Evolutionary conservation across 2,888 invertebrate species (phyloP).

Genomic region (Drosophila quinaria): DNA sequence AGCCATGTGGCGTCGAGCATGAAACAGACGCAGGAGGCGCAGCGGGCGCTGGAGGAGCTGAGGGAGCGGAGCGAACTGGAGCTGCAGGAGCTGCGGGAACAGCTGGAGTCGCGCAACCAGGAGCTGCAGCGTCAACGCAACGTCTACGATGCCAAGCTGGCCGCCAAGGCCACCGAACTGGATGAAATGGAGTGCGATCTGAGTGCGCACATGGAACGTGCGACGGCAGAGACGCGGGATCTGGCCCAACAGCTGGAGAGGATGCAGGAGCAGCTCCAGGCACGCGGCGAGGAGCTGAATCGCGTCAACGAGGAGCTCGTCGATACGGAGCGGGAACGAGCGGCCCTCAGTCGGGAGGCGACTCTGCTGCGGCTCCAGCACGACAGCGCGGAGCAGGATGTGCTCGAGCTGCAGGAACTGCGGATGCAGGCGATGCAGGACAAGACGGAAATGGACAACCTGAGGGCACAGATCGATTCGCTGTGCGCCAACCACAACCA

Average conservation of each 20-base stretch:
- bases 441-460: slow-evolving; percentile 85
- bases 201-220: slow-evolving; percentile 84
- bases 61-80: slow-evolving; percentile 86
- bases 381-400: slow-evolving; percentile 84
- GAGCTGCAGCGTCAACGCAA: slow-evolving; percentile 86
- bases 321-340: slow-evolving; percentile 79
- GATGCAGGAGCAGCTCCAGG: slow-evolving; percentile 87
- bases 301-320: slow-evolving; percentile 79
- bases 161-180: slow-evolving; percentile 85
- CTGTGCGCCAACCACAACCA: slow-evolving; percentile 84
- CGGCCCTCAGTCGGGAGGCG: slow-evolving; percentile 81
- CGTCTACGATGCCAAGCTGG: slow-evolving; percentile 85
- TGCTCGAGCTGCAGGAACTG: slow-evolving; percentile 84
- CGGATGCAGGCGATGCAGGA: slow-evolving; percentile 86
- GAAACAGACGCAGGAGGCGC: slow-evolving; percentile 85
- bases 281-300: slow-evolving; percentile 87
- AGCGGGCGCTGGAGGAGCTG: slow-evolving; percentile 50
- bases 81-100: slow-evolving; percentile 67
- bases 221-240: slow-evolving; percentile 78
- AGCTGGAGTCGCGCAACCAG: slow-evolving; percentile 71
- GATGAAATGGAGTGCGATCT: slow-evolving; percentile 87
- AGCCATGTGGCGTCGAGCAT: slow-evolving; percentile 82
- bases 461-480: slow-evolving; percentile 84
- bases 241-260: slow-evolving; percentile 88
- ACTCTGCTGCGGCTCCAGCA: slow-evolving; percentile 84